Evolutionary conservation across 2,888 invertebrate genomes (phyloP).

Genomic region (Leucophenga maculata): DNA sequence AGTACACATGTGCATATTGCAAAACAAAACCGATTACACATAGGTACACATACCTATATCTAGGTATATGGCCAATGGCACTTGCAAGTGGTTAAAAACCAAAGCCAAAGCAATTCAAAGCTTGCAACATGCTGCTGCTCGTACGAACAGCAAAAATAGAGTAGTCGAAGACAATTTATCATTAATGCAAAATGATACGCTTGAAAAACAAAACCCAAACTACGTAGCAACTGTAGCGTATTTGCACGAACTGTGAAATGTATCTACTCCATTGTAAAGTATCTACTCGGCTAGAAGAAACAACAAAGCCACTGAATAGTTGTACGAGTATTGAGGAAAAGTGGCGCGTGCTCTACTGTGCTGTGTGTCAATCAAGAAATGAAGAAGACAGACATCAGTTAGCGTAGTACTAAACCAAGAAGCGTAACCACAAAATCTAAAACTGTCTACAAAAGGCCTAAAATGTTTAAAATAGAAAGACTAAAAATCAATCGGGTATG

Average conservation of each 20-base stretch:
- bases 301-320: neutral
- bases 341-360: conserved; percentile 15
- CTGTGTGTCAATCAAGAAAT: conserved; percentile 5
- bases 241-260: neutral
- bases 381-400: neutral
- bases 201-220: conserved; percentile 12
- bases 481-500: neutral
- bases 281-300: neutral
- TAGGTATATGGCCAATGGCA: neutral
- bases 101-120: neutral
- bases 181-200: conserved; percentile 18
- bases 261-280: neutral
- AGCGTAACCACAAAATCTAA: conserved; percentile 13
- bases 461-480: neutral
- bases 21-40: neutral
- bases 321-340: neutral
- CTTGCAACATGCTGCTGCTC: neutral
- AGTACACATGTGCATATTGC: neutral
- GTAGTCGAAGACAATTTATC: conserved; percentile 8
- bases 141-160: neutral
- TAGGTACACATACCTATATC: neutral
- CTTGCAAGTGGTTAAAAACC: neutral
- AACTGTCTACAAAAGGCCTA: no score
- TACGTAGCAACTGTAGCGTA: neutral
- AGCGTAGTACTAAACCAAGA: neutral